Percentiles rank a stretch among this genome's conserved stretches.
phyloP scores from a whole-genome alignment of 2,113 vertebrate species.

The Oreochromis tanganicae region DNA sequence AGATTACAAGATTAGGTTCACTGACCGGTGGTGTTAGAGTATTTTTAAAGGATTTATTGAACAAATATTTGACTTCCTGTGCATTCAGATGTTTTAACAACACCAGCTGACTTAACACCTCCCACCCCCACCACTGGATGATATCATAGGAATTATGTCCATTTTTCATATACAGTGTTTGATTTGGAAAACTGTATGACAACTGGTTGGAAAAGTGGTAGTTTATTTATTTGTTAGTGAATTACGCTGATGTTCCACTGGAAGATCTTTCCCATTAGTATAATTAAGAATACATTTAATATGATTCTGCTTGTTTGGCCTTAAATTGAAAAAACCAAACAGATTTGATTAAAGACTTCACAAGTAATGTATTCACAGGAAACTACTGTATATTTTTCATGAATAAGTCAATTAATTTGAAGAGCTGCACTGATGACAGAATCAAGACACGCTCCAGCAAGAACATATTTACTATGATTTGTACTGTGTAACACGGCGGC shows the following conservation, averaged over 20 bases:
- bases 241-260: background rate
- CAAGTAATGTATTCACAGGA: background rate
- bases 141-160: background rate
- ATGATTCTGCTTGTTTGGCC: background rate
- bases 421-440: background rate
- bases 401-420: background rate
- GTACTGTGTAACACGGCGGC: slow-evolving; percentile 4
- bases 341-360: background rate
- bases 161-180: background rate
- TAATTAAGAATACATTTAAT: background rate
- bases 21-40: accelerated
- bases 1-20: background rate
- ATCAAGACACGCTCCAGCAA: background rate
- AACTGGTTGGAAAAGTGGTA: background rate
- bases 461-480: slow-evolving; percentile 26
- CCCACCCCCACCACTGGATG: accelerated
- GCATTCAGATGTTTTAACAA: too few relatives aligned
- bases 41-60: background rate
- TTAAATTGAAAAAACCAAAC: background rate
- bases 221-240: background rate
- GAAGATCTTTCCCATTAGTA: background rate
- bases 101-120: background rate
- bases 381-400: background rate
- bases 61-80: background rate
- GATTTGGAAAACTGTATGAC: background rate